phyloP scores from a whole-genome alignment of 2,113 vertebrate genomes.

The Natator depressus region DNA sequence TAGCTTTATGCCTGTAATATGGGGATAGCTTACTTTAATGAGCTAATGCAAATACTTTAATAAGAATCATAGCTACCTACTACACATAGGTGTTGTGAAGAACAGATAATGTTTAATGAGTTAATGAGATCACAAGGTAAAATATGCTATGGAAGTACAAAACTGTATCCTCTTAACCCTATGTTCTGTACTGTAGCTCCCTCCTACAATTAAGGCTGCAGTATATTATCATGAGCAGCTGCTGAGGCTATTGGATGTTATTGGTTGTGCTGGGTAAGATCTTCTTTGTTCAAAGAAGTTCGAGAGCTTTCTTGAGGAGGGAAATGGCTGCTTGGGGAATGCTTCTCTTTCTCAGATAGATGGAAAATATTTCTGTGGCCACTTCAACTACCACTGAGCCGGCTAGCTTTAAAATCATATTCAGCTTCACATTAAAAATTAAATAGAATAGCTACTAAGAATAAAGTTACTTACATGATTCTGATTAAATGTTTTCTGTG shows the following conservation, averaged over 20 bases:
- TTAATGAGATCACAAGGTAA: background rate
- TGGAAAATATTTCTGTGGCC: fast-evolving
- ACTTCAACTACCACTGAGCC: background rate
- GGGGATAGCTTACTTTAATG: background rate
- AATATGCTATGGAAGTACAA: background rate
- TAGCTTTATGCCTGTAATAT: background rate
- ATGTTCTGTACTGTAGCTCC: background rate
- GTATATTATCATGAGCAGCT: background rate
- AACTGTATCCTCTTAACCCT: background rate
- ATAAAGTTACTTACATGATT: background rate
- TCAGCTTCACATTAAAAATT: background rate
- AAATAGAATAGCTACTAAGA: background rate
- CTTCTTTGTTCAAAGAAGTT: background rate
- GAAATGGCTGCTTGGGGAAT: background rate
- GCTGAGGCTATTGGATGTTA: background rate
- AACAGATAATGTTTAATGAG: background rate
- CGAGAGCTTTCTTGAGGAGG: background rate
- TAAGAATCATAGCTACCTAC: background rate
- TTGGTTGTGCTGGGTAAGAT: background rate
- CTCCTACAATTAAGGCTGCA: background rate
- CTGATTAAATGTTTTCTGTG: background rate
- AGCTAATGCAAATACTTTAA: background rate
- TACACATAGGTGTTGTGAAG: background rate
- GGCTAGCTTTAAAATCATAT: background rate
- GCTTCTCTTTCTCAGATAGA: background rate